phyloP scores from a whole-genome alignment of 2,797 vertebrate genomes.

The Brotula barbata region DNA sequence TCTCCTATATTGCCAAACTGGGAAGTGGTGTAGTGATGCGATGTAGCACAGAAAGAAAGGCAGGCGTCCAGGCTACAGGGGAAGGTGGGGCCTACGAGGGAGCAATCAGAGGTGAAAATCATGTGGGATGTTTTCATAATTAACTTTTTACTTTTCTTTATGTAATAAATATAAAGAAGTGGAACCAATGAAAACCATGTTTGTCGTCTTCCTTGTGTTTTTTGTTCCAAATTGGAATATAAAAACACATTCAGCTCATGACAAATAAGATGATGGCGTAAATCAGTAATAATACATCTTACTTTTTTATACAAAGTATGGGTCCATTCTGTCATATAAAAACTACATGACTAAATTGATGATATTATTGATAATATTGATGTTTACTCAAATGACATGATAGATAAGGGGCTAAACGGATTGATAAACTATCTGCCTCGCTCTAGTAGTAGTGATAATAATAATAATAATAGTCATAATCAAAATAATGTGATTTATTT shows the following conservation, averaged over 20 bases:
- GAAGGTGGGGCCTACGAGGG: constrained; percentile 26
- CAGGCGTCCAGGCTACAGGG: constrained; percentile 60
- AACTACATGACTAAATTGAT: too few relatives aligned
- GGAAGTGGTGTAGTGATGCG: constrained; percentile 60
- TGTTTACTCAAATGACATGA: too few relatives aligned
- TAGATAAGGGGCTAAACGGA: too few relatives aligned
- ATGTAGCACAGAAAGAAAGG: constrained; percentile 57
- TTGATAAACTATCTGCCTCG: too few relatives aligned
- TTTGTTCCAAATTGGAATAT: background rate
- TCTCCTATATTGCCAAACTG: constrained; percentile 73
- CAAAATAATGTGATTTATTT: too few relatives aligned
- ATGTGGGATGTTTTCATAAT: constrained; percentile 74
- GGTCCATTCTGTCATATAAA: too few relatives aligned
- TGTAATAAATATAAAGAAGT: constrained; percentile 79
- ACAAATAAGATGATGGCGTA: background rate
- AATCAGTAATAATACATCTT: too few relatives aligned
- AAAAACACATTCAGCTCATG: background rate
- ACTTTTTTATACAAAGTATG: too few relatives aligned
- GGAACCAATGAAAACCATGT: constrained; percentile 50
- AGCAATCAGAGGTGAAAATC: constrained; percentile 55
- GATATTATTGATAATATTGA: too few relatives aligned
- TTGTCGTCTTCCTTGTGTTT: constrained; percentile 34
- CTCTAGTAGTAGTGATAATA: too few relatives aligned
- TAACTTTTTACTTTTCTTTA: constrained; percentile 79
- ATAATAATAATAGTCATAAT: too few relatives aligned